Conservation (phyloP, 2,888 invertebrate species). For the Dynastes grantii region DNA sequence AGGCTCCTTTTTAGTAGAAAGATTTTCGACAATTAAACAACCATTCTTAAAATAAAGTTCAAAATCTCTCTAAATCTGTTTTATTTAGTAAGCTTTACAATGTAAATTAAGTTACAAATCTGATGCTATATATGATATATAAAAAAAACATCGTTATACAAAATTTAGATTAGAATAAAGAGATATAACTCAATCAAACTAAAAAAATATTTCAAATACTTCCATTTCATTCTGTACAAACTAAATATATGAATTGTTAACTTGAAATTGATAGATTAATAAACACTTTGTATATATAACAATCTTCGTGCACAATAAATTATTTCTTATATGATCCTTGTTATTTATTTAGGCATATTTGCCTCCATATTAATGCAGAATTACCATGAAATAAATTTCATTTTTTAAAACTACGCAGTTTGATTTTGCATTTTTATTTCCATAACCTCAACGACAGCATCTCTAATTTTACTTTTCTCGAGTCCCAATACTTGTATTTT, state of each 20-base stretch:
- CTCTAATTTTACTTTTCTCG: conserved; percentile 88
- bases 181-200: neutral
- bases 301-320: conserved; percentile 51
- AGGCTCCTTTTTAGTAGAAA: too few relatives aligned
- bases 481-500: conserved; percentile 88
- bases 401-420: conserved; percentile 27
- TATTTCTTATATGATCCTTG: conserved; percentile 50
- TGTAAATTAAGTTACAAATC: neutral
- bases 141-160: conserved; percentile 7
- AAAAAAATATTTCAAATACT: conserved; percentile 6
- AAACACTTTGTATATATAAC: conserved; percentile 51
- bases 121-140: neutral
- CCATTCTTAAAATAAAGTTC: neutral
- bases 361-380: conserved; percentile 13
- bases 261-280: conserved; percentile 27
- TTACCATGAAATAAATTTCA: conserved; percentile 22
- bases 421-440: conserved; percentile 78
- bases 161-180: neutral
- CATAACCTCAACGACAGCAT: conserved; percentile 84
- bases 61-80: conserved; percentile 5
- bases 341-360: conserved; percentile 17
- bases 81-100: conserved; percentile 31
- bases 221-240: conserved; percentile 32
- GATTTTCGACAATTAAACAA: neutral
- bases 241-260: conserved; percentile 38